Evolutionary conservation across 2,888 invertebrate species (phyloP).

Genomic region (Petrophora chlorosata): DNA sequence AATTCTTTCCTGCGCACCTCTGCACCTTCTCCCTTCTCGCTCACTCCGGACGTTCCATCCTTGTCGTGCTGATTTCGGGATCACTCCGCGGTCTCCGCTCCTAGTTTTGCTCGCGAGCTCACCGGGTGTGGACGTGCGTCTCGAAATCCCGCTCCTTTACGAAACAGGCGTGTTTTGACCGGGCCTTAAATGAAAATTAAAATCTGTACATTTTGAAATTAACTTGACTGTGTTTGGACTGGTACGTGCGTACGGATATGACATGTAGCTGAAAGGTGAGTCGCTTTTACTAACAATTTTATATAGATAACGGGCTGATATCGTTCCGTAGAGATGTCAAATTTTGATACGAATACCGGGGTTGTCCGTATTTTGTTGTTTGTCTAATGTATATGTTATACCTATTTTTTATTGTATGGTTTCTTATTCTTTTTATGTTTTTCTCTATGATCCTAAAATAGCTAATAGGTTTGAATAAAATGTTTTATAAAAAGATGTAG

Average conservation of each 20-base stretch:
- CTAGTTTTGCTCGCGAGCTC: constrained; percentile 73
- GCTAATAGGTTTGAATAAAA: too few species aligned
- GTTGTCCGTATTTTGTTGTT: neutral
- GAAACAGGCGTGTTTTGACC: constrained; percentile 67
- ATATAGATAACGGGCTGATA: constrained; percentile 53
- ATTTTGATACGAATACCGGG: constrained; percentile 1
- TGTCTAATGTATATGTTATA: neutral
- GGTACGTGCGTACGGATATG: constrained; percentile 59
- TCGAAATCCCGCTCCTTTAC: constrained; percentile 29
- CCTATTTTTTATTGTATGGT: neutral
- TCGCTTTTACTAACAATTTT: constrained; percentile 58
- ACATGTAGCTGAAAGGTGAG: constrained; percentile 65
- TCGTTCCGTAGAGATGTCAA: constrained; percentile 4
- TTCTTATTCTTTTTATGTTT: neutral
- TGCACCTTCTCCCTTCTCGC: constrained; percentile 61
- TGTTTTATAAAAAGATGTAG: too few species aligned
- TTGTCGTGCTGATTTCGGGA: constrained; percentile 63
- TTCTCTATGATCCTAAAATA: too few species aligned
- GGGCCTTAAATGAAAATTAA: constrained; percentile 63
- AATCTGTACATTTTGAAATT: constrained; percentile 14
- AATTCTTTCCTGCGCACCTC: constrained; percentile 82
- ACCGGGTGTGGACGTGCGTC: constrained; percentile 53
- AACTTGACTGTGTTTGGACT: constrained; percentile 48
- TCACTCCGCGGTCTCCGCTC: constrained; percentile 55
- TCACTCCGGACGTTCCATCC: constrained; percentile 48